Evolutionary conservation across 2,797 vertebrate species (phyloP).

Genomic region (Cossypha caffra): DNA sequence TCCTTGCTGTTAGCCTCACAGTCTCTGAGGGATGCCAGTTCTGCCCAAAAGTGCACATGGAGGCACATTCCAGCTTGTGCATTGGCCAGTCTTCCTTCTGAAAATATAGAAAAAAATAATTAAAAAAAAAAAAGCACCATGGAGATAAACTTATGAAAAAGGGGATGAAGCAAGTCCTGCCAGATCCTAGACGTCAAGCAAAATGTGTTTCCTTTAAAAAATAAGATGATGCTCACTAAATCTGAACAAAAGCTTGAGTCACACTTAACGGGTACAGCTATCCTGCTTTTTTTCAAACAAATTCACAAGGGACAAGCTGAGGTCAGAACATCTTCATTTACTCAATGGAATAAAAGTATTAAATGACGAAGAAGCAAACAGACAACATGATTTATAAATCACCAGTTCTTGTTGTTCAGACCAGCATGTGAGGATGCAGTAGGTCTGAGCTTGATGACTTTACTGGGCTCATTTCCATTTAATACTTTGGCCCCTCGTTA

Average conservation of each 20-base stretch:
- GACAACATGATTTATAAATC: conserved; percentile 44
- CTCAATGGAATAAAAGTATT: background rate
- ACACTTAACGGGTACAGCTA: conserved; percentile 16
- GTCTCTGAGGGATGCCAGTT: conserved; percentile 94
- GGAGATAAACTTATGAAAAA: conserved; percentile 4
- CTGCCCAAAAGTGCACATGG: conserved; percentile 88
- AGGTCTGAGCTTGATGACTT: conserved; percentile 43
- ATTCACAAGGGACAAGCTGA: conserved; percentile 11
- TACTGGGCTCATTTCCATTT: conserved; percentile 54
- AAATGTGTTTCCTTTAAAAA: conserved; percentile 76
- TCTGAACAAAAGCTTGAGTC: conserved; percentile 36
- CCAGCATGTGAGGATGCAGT: background rate
- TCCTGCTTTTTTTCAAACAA: conserved; percentile 17
- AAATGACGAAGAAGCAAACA: conserved; percentile 33
- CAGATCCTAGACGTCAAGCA: conserved; percentile 50
- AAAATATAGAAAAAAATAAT: conserved; percentile 23
- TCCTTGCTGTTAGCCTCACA: conserved; percentile 88
- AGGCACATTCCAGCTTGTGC: conserved; percentile 94
- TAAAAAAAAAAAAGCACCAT: background rate
- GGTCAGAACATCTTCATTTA: conserved; percentile 47
- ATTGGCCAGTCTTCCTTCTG: conserved; percentile 93
- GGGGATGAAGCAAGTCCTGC: conserved; percentile 33
- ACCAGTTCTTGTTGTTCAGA: conserved; percentile 47
- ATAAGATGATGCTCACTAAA: conserved; percentile 22
- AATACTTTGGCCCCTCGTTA: conserved; percentile 35